Conservation (phyloP, 2,888 invertebrate species). For the Thymelicus sylvestris region DNA sequence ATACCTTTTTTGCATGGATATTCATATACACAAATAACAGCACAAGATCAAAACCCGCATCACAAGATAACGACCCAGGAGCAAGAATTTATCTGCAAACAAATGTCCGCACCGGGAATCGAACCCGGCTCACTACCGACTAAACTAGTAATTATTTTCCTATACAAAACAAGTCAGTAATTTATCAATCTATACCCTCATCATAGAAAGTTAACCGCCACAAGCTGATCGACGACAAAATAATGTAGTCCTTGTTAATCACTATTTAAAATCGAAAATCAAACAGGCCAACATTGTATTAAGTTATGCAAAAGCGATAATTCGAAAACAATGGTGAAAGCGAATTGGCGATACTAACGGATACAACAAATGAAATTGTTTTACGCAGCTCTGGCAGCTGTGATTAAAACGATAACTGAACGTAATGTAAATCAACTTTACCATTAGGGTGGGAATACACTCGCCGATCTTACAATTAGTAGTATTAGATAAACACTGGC, state of each 20-base stretch:
- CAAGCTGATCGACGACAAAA: slow-evolving; percentile 30
- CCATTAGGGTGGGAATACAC: not conserved
- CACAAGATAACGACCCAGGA: too few relatives aligned
- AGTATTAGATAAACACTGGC: too few relatives aligned
- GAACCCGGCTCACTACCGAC: too few relatives aligned
- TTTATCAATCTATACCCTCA: too few relatives aligned
- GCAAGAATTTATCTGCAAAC: too few relatives aligned
- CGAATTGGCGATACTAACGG: slow-evolving; percentile 44
- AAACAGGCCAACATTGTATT: not conserved
- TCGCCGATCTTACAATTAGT: not conserved
- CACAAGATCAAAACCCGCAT: too few relatives aligned
- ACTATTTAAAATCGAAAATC: not conserved
- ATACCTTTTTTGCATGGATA: too few relatives aligned
- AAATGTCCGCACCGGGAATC: too few relatives aligned
- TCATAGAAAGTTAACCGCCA: slow-evolving; percentile 39
- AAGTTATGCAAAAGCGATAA: slow-evolving; percentile 17
- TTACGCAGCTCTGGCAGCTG: slow-evolving; percentile 13
- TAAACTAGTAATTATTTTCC: too few relatives aligned
- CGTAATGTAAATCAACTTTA: slow-evolving; percentile 3
- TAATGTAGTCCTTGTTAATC: not conserved
- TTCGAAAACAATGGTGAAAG: slow-evolving; percentile 52
- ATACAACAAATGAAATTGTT: slow-evolving; percentile 32
- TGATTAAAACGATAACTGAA: slow-evolving; percentile 18
- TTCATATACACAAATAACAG: too few relatives aligned
- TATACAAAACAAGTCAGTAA: too few relatives aligned